phyloP scores from a whole-genome alignment of 2,888 invertebrate species.

The Cactoblastis cactorum region DNA sequence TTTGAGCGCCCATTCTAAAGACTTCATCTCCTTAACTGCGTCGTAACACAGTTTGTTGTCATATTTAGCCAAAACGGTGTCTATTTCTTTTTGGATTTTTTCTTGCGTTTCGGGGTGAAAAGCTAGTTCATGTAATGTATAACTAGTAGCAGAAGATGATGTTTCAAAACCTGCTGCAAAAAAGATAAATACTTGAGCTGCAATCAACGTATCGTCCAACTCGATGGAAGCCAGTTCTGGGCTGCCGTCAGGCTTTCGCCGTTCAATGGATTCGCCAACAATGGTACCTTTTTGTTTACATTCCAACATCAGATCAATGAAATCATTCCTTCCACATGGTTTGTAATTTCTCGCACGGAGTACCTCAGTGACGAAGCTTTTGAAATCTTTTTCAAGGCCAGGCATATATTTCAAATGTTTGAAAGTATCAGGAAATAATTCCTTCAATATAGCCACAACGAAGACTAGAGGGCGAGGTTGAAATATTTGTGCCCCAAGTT shows the following conservation, averaged over 20 bases:
- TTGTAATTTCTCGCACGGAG: neutral
- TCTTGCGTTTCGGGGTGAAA: neutral
- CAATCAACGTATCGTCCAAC: slow-evolving; percentile 22
- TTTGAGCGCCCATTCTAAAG: neutral
- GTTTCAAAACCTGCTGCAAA: slow-evolving; percentile 54
- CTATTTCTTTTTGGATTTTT: slow-evolving; percentile 4
- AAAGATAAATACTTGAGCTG: slow-evolving; percentile 34
- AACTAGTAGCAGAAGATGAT: slow-evolving; percentile 45
- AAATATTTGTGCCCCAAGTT: slow-evolving; percentile 44
- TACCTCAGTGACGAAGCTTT: slow-evolving; percentile 4
- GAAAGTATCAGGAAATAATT: slow-evolving; percentile 40
- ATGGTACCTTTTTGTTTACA: slow-evolving; percentile 36
- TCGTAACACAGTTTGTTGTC: slow-evolving; percentile 2
- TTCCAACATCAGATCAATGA: slow-evolving; percentile 43
- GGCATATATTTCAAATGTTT: slow-evolving; percentile 37
- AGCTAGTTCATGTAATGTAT: neutral
- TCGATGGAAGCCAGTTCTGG: slow-evolving; percentile 18
- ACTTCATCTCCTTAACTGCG: slow-evolving; percentile 3
- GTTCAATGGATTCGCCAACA: slow-evolving; percentile 36
- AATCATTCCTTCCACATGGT: slow-evolving; percentile 29
- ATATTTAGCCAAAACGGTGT: neutral
- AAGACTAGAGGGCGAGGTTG: slow-evolving; percentile 28
- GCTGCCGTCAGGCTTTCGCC: slow-evolving; percentile 31
- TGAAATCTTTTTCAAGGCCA: slow-evolving; percentile 41
- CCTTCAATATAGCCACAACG: slow-evolving; percentile 33